These are phyloP conservation scores for Euplexia lucipara DNA, from an alignment of 2,888 invertebrate species.

Conservation along the genomic window DNA sequence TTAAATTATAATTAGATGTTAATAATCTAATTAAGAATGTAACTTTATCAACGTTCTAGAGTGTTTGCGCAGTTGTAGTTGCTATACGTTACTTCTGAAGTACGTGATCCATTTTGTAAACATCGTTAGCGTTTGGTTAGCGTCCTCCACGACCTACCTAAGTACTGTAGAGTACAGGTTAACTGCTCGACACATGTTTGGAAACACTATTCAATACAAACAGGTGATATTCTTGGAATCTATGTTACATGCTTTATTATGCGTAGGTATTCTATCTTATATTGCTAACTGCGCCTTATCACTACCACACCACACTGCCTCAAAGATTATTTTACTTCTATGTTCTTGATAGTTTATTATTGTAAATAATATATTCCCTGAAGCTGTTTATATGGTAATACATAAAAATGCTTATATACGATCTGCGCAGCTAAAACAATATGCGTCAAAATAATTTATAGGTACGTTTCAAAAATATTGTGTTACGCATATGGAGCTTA, in stretches of 20 bases:
- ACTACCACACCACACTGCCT: slow-evolving; percentile 15
- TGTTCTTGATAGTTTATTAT: slow-evolving; percentile 17
- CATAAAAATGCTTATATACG: slow-evolving; percentile 11
- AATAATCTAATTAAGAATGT: slow-evolving; percentile 56
- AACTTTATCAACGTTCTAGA: slow-evolving; percentile 55
- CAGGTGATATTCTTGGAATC: slow-evolving; percentile 59
- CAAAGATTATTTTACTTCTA: slow-evolving; percentile 12
- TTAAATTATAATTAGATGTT: slow-evolving; percentile 13
- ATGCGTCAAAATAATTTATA: slow-evolving; percentile 1
- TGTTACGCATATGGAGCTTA: slow-evolving; percentile 6
- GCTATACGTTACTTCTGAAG: slow-evolving; percentile 71
- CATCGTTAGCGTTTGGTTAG: slow-evolving; percentile 81
- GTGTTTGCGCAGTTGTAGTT: slow-evolving; percentile 70
- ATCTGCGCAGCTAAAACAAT: slow-evolving; percentile 23
- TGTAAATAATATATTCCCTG: slow-evolving; percentile 5
- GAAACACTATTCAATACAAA: slow-evolving; percentile 54
- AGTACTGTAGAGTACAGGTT: slow-evolving; percentile 40
- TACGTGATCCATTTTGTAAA: slow-evolving; percentile 86
- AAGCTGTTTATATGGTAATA: slow-evolving; percentile 17
- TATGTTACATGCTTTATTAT: slow-evolving; percentile 40
- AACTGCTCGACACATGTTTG: slow-evolving; percentile 52
- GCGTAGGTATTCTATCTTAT: slow-evolving; percentile 35
- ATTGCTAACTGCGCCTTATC: slow-evolving; percentile 27
- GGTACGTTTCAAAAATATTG: background rate
- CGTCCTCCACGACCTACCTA: slow-evolving; percentile 60